Conservation (phyloP, 2,113 vertebrate genomes). For the Thinocorus orbignyianus region DNA sequence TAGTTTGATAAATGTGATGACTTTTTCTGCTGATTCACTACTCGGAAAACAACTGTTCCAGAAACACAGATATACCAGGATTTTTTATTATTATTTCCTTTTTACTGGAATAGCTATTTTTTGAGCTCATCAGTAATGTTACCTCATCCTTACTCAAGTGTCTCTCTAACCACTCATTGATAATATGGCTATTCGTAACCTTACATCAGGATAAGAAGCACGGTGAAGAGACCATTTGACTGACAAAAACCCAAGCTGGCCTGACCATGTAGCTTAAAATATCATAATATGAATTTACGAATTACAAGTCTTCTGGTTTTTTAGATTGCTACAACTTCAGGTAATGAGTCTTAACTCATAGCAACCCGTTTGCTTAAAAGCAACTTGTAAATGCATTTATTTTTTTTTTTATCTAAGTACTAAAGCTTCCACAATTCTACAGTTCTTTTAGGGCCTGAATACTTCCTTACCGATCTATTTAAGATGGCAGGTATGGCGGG, state of each 20-base stretch:
- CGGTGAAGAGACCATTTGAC: background rate
- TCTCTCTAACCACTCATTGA: background rate
- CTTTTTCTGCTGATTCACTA: background rate
- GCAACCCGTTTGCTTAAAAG: background rate
- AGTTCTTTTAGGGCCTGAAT: background rate
- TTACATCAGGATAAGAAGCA: background rate
- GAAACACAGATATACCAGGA: background rate
- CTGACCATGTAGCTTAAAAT: background rate
- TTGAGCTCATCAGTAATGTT: background rate
- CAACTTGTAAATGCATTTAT: background rate
- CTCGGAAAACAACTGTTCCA: background rate
- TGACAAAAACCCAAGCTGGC: background rate
- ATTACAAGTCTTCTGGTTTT: background rate
- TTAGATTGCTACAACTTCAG: background rate
- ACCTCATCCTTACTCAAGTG: background rate
- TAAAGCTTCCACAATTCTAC: background rate
- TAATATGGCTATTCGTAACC: background rate
- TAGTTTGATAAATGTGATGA: fast-evolving
- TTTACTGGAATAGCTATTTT: background rate
- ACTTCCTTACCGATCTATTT: background rate
- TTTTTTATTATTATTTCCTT: background rate
- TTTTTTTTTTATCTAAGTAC: background rate
- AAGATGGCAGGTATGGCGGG: background rate
- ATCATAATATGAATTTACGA: background rate
- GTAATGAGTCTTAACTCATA: background rate